Base-by-base conservation (phyloP, 2,113 vertebrate genomes). In the Alexandromys fortis region DNA sequence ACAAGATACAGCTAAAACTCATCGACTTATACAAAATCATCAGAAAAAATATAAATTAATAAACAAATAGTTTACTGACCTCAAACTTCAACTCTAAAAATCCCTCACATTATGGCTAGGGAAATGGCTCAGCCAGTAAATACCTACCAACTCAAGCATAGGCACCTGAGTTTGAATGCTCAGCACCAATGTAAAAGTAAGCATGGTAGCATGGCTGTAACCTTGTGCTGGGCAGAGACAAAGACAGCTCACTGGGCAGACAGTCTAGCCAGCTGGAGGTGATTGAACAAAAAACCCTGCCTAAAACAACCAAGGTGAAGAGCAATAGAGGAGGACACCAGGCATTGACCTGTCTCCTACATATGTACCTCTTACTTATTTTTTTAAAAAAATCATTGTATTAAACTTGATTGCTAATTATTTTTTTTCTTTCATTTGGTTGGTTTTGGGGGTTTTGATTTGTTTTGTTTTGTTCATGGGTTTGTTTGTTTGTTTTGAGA, bases 61-160 rank as follows among this genome's bases (percentile, higher is more conserved):
- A 87, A 91, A 73, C 21, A 92, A 30, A 83, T 0, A 2, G 21
- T 21, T 75, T 78, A 91, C 55, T 52, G 70, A 75, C 76, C 85
- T 79, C 28, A 94, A 93, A 63, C 30, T 91, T 52, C 76, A 94
- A 14, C 22, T n/a, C 17, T 93, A 96, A 96, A 86, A 94, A 94
- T 16, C 2, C 4, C 55, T 78, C 65, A 83, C 12, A 63, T 24
- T 38, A 38, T 26, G 47, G 26, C 47, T 78, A 28, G 47, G 26
- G 47, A 79, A 49, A 35, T 79, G 77, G 77, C 28, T 79, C 47
- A 52, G 47, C 13, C 13, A 47, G 9, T 55, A 47, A 81, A 52
- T 55, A 33, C 4, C 49, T 47, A 33, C 30, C 77, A 52, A 33
- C 13, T 24, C 76, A 35, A 79, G 47, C 30, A 52, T 2, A 52